Conservation (phyloP, 2,797 vertebrate genomes). For the Tragelaphus eurycerus region DNA sequence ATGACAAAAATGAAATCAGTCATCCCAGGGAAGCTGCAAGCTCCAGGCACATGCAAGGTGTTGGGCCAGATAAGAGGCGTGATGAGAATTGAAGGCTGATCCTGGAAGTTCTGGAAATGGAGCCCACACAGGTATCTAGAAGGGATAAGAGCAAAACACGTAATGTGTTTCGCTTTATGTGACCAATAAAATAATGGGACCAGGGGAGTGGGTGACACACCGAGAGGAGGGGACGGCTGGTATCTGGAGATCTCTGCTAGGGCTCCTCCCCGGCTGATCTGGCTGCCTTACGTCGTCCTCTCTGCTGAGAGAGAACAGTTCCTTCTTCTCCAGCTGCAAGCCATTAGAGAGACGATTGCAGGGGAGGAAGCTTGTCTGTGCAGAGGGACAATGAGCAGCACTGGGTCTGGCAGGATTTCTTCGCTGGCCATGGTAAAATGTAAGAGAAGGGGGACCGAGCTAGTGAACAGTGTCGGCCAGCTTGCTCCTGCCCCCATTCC, state of each 20-base stretch:
- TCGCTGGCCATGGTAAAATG: neutral
- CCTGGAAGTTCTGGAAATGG: neutral
- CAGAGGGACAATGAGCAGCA: neutral
- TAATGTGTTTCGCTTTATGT: neutral
- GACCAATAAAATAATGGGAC: neutral
- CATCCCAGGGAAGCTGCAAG: neutral
- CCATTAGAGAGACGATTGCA: neutral
- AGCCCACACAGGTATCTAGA: neutral
- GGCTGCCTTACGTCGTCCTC: neutral
- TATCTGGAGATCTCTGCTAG: neutral
- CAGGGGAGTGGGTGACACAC: neutral
- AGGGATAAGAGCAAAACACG: neutral
- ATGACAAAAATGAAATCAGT: slow-evolving; percentile 24
- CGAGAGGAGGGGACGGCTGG: neutral
- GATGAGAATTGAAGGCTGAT: neutral
- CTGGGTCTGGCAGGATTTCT: slow-evolving; percentile 12
- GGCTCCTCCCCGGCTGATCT: neutral
- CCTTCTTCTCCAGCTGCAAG: neutral
- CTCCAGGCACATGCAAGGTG: neutral
- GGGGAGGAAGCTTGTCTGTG: neutral
- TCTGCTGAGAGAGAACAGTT: neutral
- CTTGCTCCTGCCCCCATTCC: neutral
- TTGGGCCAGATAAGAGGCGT: neutral
- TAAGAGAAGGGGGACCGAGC: neutral
- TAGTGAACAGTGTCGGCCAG: neutral